Evolutionary conservation across 1,140 invertebrate species (phyloP).

Genomic region (Saccostrea echinata): DNA sequence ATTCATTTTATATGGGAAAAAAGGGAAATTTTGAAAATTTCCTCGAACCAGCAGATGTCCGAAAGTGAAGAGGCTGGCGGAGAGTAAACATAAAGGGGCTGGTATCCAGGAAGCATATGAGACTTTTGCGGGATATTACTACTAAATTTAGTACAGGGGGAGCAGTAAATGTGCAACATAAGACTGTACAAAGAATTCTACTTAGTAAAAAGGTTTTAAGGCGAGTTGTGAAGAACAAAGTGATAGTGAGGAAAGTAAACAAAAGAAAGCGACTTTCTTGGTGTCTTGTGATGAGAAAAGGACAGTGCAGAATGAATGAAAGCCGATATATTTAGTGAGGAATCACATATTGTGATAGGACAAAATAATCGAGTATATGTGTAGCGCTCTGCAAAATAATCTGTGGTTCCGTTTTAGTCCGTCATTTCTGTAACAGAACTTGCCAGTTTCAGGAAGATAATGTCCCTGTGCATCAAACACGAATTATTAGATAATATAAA

Average conservation of each 20-base stretch:
- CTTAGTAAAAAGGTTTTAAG: background rate
- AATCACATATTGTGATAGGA: no score
- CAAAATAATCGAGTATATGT: no score
- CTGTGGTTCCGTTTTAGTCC: no score
- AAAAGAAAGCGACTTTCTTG: background rate
- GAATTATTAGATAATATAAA: no score
- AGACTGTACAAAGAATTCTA: background rate
- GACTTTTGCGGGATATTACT: background rate
- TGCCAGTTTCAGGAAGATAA: no score
- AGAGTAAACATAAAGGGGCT: background rate
- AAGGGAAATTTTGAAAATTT: background rate
- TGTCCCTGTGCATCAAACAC: no score
- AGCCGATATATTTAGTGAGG: background rate
- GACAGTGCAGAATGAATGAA: slow-evolving; percentile 9
- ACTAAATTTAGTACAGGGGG: background rate
- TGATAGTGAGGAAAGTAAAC: background rate
- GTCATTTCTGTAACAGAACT: no score
- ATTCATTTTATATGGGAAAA: background rate
- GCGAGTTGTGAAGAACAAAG: background rate
- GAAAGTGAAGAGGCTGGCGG: background rate
- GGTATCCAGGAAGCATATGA: background rate
- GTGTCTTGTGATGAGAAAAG: background rate
- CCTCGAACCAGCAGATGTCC: background rate
- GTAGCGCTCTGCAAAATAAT: no score
- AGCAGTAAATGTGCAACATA: background rate